Base-by-base conservation (phyloP, 2,113 vertebrate species). In the Psephotus haematonotus region DNA sequence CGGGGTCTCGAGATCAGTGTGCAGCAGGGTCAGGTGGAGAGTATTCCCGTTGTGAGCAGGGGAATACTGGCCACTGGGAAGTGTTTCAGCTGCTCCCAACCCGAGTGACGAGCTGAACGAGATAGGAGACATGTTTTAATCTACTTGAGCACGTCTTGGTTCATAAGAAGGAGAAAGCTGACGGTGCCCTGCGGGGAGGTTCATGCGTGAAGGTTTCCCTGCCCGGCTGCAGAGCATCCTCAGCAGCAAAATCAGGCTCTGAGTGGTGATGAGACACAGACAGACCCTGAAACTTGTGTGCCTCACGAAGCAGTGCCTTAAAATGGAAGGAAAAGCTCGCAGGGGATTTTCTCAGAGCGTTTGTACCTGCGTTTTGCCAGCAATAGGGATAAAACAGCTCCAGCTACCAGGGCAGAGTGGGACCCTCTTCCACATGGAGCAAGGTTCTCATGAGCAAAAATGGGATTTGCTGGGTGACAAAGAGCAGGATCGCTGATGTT, bases 111-210 rank as follows among this genome's bases (percentile, higher is more conserved):
- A 49, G 85, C 70, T 82, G 81, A 17, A 87, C 1, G 43, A 92
- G 81, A 87, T 47, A 63, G 88, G 78, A 96, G 91, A 57, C 74
- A 35, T 85, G 86, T 86, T 96, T 89, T 67, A 17, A 92, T 96
- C 86, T 41, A 57, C 57, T 82, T 31, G 79, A 87, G 83, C 39
- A 3, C 13, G 93, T 92, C 88, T 28, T 3, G 49, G 39, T 63
- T 92, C 43, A 57, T 91, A 53, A 88, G 88, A 70, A 81, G 57
- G 29, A 65, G 74, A 14, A 11, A 83, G 80, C 23, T 81, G 94
- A 96, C 2, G 15, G 86, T 2, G 83, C 86, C 94, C 74, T 6
- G 80, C 17, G 4, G 91, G 89, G 84, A 91, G 39, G 50, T 35
- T 82, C 43, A 1, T n/a, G 83, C 5, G 4, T 49, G 71, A 68